Evolutionary conservation across 2,113 vertebrate genomes (phyloP), one percentile per base, ranked within the genome.

Genomic region (Anguilla rostrata): DNA sequence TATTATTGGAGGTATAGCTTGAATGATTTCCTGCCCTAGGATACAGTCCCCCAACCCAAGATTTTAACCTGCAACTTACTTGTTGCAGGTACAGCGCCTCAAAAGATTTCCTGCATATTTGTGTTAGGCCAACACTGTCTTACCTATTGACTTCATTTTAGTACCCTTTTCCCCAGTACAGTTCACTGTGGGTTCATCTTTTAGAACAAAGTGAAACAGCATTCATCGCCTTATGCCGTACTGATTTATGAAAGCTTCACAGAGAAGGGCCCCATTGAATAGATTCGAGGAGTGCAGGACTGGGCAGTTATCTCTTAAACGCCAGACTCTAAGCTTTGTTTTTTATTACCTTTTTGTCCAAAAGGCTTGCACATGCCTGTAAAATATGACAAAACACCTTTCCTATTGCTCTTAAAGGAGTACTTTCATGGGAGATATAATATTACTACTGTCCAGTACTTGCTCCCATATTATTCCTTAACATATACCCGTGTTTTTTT

Each of bases 371-470:
- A 9, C 16, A 43, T 43, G 81, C 26, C 46, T 53, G 41, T 53
- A 82, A 43, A 53, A 46, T 53, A 82, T 82, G 80, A 43, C 80
- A 20, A 22, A 39, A 82, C 43, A 20, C 39, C 18, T n/a, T 82
- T 82, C 20, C 20, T 82, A 82, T 82, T 82, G 81, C 43, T 53
- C n/a, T n/a, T 82, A 82, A 82, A 75, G 79, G 79, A 81, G 39
- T 81, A 81, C 41, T 81, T 2, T 34, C 18, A 22, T 16, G 39
- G 39, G 43, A 81, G 2, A 29, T 75, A 75, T n/a, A 29, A 75
- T 34, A 34, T 75, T 75, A 34, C 71, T 29, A 71, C 22, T n/a
- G 3, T 71, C 20, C 63, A 71, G 26, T 71, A 26, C 20, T 71
- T 71, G 63, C 63, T 71, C 26, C 63, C 63, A n/a, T 22, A 22